phyloP scores from a whole-genome alignment of 2,113 vertebrate genomes.

The Bubo scandiacus region DNA sequence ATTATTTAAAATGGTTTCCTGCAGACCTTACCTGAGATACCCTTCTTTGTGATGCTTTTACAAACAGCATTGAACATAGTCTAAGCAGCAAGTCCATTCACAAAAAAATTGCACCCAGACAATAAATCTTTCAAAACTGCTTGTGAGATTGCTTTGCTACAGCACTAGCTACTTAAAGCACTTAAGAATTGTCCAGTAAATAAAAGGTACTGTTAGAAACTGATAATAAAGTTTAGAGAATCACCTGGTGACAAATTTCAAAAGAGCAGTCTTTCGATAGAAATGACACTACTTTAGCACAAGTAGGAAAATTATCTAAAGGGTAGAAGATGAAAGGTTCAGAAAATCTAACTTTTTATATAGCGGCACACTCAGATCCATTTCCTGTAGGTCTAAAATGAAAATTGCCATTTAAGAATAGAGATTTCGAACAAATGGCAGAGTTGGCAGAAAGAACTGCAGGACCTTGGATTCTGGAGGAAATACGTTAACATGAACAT shows the following conservation, averaged over 20 bases:
- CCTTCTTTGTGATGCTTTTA: background rate
- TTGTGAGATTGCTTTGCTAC: conserved; percentile 10
- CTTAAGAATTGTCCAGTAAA: conserved; percentile 33
- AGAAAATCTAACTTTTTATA: conserved; percentile 18
- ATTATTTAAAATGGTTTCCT: background rate
- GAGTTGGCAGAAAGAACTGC: background rate
- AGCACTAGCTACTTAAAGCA: conserved; percentile 1
- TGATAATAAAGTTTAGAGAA: conserved; percentile 54
- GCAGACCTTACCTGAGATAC: background rate
- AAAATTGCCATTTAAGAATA: conserved; percentile 45
- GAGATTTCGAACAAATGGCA: conserved; percentile 17
- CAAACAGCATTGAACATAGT: background rate
- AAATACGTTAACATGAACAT: background rate
- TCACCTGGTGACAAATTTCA: background rate
- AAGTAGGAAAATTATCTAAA: conserved; percentile 37
- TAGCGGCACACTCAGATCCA: background rate
- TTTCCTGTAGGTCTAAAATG: conserved; percentile 11
- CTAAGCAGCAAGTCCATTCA: conserved; percentile 16
- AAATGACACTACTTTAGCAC: background rate
- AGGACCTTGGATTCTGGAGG: conserved; percentile 20
- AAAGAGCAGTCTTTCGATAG: background rate
- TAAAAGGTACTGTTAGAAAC: conserved; percentile 31
- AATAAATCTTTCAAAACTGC: conserved; percentile 19
- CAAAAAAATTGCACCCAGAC: conserved; percentile 23
- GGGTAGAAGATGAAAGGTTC: conserved; percentile 19